Evolutionary conservation across 2,888 invertebrate genomes (phyloP), one percentile per base, ranked within the genome.

Genomic region (Acanthosepion pharaonis): DNA sequence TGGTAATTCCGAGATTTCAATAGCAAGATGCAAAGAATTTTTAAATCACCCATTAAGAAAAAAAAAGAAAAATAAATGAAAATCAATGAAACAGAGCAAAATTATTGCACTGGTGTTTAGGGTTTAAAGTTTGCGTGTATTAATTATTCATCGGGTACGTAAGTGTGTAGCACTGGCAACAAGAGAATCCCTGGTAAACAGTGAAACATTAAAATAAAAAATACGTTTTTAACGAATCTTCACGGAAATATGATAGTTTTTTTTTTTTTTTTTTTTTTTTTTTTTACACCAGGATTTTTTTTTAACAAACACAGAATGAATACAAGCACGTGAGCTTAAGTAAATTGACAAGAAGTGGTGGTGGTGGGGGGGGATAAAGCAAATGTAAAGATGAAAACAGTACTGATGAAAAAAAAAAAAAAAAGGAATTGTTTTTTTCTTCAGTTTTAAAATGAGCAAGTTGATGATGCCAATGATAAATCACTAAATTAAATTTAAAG

Each of bases 151-250:
- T 78, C 78, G n/a, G 78, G 78, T 78, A 15, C n/a, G n/a, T 33
- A 78, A 78, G 78, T 78, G 78, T n/a, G n/a, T 78, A 78, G n/a
- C 78, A 78, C n/a, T 78, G 78, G 78, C 78, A 78, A 78, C 78
- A 78, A 78, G 78, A 33, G n/a, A 78, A 78, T 78, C 78, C n/a
- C n/a, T 15, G n/a, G 33, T 25, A 59, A 20, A 59, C 20, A 59
- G 1, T n/a, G 28, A 42, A 42, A 42, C 3, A 42, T 3, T 42
- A 42, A 42, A 42, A 42, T 42, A 42, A 42, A 42, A 42, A 42
- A 28, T 64, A 3, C n/a, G 78, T 78, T 15, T 78, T 42, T 42
- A 42, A 33, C 78, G 15, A n/a, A 15, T 78, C 78, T 5, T 78
- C 78, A 78, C 33, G n/a, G 15, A 78, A 78, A n/a, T 78, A 59